Conservation (phyloP, 30 jellyfish, hydroid and myxozoan species). For the Aurelia aurita region DNA sequence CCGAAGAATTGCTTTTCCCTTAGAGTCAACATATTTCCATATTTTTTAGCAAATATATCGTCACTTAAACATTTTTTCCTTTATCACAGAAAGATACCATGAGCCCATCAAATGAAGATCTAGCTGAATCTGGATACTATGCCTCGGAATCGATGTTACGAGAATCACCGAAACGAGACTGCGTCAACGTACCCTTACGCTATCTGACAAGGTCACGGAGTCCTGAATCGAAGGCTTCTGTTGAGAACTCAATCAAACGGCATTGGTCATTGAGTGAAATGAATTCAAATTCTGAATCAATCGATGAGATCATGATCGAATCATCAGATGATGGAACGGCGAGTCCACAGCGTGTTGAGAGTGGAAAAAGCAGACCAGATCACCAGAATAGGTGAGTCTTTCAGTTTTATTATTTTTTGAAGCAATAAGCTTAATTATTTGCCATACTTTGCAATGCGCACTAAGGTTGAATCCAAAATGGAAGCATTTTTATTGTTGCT, state of each 20-base stretch:
- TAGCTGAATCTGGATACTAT: conserved; percentile 77
- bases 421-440: too few relatives aligned
- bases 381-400: conserved; percentile 23
- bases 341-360: background rate
- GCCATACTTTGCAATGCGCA: too few relatives aligned
- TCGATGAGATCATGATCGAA: conserved; percentile 40
- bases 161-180: conserved; percentile 56
- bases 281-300: conserved; percentile 38
- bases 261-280: conserved; percentile 67
- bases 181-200: conserved; percentile 40
- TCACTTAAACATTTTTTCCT: background rate
- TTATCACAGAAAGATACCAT: conserved; percentile 30
- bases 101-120: conserved; percentile 61
- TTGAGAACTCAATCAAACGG: background rate
- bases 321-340: conserved; percentile 28
- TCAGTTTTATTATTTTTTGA: too few relatives aligned
- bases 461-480: too few relatives aligned
- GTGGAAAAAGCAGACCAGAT: conserved; percentile 29
- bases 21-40: too few relatives aligned
- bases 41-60: background rate
- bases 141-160: conserved; percentile 64
- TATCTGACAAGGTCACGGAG: conserved; percentile 69
- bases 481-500: too few relatives aligned
- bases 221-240: conserved; percentile 44
- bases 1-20: too few relatives aligned